Conservation (phyloP, 2,888 invertebrate genomes). For the Mamestra brassicae region DNA sequence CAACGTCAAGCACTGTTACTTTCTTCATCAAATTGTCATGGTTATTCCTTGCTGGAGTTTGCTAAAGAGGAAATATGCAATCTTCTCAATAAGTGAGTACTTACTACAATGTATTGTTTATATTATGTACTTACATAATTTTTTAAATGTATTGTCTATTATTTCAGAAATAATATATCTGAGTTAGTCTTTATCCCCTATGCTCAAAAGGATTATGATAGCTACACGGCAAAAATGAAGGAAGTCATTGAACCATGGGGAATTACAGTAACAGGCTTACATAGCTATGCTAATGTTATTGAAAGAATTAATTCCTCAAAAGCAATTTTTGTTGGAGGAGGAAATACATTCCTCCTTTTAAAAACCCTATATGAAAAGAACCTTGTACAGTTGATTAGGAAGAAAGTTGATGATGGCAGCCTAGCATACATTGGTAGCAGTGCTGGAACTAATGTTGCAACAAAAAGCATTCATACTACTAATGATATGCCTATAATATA, state of each 20-base stretch:
- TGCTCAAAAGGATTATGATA: slow-evolving; percentile 92
- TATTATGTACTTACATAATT: background rate
- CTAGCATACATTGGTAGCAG: slow-evolving; percentile 94
- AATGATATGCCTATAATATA: slow-evolving; percentile 97
- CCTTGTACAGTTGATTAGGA: slow-evolving; percentile 92
- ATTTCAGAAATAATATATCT: slow-evolving; percentile 92
- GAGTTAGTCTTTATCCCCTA: slow-evolving; percentile 94
- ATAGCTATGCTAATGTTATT: slow-evolving; percentile 90
- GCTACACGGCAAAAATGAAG: slow-evolving; percentile 92
- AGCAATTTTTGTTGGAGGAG: slow-evolving; percentile 95
- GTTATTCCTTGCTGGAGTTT: slow-evolving; percentile 92
- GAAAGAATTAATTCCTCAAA: slow-evolving; percentile 91
- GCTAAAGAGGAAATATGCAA: slow-evolving; percentile 92
- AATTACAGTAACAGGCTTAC: slow-evolving; percentile 92
- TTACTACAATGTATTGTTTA: background rate
- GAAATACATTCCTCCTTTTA: slow-evolving; percentile 95
- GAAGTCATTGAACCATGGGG: slow-evolving; percentile 92
- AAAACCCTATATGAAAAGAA: slow-evolving; percentile 93
- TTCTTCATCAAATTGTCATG: slow-evolving; percentile 93
- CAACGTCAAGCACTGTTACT: slow-evolving; percentile 91
- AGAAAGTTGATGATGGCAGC: slow-evolving; percentile 92
- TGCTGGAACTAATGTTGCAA: slow-evolving; percentile 96
- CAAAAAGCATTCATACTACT: slow-evolving; percentile 94
- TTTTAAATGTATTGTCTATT: slow-evolving; percentile 22
- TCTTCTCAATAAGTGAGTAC: slow-evolving; percentile 91